Evolutionary conservation across 1,140 invertebrate genomes (phyloP), one percentile per base, ranked within the genome.

Genomic region (Rhyzopertha dominica): DNA sequence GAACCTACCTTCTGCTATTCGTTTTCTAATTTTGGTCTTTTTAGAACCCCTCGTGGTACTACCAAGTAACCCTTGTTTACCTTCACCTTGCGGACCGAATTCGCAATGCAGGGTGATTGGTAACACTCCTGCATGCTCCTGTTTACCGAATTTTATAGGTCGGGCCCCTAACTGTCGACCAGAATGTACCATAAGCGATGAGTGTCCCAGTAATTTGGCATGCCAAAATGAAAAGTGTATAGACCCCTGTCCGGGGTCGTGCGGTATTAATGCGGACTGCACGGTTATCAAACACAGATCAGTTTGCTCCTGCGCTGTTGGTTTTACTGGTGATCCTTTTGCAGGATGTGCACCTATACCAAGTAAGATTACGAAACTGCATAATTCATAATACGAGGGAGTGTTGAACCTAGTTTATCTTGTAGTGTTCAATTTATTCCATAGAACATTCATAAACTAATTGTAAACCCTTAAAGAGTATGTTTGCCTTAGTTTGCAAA

Each of bases 41-140:
- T 14, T 46, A 50, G 43, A 25, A n/a, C 42, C 20, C 40, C 39
- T 45, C 51, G 47, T 34, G 53, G 54, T 43, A 23, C 58, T 62
- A 24, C 57, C 69, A 24, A 51, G 47, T 46, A 73, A 77, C 61
- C 75, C 76, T n/a, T 81, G 79, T 51, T 47, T 66, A 36, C 77
- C 79, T 24, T 77, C 78, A 28, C 78, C 81, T n/a, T 84, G 81
- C 64, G 81, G 81, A 29, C 72, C 75, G 9, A 76, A 79, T 59
- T 74, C 79, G 20, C 58, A 76, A 56, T 84, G 81, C 55, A 71
- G 74, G 61, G 74, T 73, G 43, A 65, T 70, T 30, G 75, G 71
- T 24, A 74, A 72, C 39, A 68, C 74, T 24, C 77, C 78, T 12
- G 73, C 75, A 23, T 82, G 80, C 65, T 78, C 79, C 3, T 82